These are phyloP conservation scores for Rhegmatorhina hoffmannsi DNA, from an alignment of 2,113 vertebrate genomes.

Conservation along the genomic window DNA sequence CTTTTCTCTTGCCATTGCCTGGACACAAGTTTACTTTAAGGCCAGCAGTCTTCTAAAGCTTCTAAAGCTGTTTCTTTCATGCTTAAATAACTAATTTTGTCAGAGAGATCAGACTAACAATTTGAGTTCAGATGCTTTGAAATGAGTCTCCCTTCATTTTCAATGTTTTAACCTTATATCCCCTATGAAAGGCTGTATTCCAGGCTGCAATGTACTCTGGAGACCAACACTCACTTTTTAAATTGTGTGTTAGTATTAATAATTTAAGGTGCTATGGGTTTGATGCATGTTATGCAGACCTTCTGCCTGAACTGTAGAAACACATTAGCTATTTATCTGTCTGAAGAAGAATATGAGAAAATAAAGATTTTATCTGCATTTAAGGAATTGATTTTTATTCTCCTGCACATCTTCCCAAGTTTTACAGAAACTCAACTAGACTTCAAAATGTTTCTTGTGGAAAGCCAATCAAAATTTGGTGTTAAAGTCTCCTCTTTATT, in stretches of 20 bases:
- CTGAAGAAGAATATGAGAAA: background rate
- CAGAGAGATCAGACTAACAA: conserved; percentile 3
- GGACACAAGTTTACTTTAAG: conserved; percentile 13
- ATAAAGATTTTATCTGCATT: background rate
- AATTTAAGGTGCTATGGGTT: conserved; percentile 20
- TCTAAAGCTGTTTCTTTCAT: conserved; percentile 25
- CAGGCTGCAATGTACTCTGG: background rate
- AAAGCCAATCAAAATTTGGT: background rate
- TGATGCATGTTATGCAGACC: background rate
- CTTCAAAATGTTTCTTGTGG: background rate
- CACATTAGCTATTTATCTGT: background rate
- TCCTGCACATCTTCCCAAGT: background rate
- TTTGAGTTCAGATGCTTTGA: conserved; percentile 22
- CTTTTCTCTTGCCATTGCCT: background rate
- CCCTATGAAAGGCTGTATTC: conserved; percentile 9
- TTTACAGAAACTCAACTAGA: background rate
- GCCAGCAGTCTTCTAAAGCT: background rate
- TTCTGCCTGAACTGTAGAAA: background rate
- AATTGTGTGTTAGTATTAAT: conserved; percentile 58
- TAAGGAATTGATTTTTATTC: conserved; percentile 9
- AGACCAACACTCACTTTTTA: conserved; percentile 14
- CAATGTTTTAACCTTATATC: conserved; percentile 39
- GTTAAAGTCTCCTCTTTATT: background rate
- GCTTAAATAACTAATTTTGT: conserved; percentile 42
- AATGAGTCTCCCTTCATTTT: conserved; percentile 40